phyloP scores from a whole-genome alignment of 2,113 vertebrate genomes.

The Antechinus flavipes region DNA sequence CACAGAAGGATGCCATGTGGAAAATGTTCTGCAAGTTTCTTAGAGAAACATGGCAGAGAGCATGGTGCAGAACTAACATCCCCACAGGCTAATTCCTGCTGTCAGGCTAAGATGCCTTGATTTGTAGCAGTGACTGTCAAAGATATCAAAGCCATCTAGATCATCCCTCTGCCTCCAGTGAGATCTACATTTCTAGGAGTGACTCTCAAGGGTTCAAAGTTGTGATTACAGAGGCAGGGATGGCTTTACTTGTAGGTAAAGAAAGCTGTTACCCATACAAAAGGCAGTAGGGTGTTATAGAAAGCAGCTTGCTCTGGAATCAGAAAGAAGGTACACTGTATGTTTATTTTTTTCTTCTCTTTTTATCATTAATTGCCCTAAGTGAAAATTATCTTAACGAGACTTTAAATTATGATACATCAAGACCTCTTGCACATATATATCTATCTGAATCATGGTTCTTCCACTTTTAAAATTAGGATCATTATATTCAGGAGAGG shows the following conservation, averaged over 20 bases:
- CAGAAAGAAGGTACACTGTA: neutral
- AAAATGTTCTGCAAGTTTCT: slow-evolving; percentile 70
- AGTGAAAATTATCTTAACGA: neutral
- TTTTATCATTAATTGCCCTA: neutral
- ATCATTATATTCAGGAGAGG: neutral
- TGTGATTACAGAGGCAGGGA: neutral
- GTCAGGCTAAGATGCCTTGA: slow-evolving; percentile 67
- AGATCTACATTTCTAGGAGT: neutral
- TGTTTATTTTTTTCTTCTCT: neutral
- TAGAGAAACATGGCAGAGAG: slow-evolving; percentile 55
- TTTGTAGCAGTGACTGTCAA: slow-evolving; percentile 57
- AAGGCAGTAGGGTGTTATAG: neutral
- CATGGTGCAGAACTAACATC: slow-evolving; percentile 66
- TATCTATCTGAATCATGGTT: neutral
- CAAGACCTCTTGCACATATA: neutral
- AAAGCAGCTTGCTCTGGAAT: neutral
- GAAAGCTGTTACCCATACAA: neutral
- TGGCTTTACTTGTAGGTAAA: neutral
- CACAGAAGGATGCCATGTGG: slow-evolving; percentile 65
- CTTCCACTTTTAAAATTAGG: neutral
- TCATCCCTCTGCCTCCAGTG: slow-evolving; percentile 20
- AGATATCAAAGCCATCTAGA: slow-evolving; percentile 23
- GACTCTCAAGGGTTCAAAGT: neutral
- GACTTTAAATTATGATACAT: neutral
- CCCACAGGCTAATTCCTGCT: slow-evolving; percentile 67